Evolutionary conservation across 2,797 vertebrate genomes (phyloP).

Genomic region (Sebastes ruberrimus): DNA sequence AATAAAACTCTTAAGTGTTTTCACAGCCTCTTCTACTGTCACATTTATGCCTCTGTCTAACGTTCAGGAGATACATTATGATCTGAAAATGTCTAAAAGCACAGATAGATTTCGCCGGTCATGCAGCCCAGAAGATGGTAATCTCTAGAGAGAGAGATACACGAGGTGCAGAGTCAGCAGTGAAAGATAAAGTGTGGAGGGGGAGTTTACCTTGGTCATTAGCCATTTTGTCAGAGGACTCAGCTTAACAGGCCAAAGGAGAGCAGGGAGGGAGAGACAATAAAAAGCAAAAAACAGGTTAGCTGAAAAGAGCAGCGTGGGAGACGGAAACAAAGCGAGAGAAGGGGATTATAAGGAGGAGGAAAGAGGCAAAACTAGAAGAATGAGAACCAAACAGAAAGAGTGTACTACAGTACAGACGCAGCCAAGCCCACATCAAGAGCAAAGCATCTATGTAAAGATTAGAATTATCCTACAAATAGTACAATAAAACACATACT

Average conservation of each 20-base stretch:
- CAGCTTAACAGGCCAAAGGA: slow-evolving; percentile 93
- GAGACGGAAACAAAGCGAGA: slow-evolving; percentile 45
- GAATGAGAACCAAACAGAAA: slow-evolving; percentile 31
- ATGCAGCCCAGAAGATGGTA: slow-evolving; percentile 46
- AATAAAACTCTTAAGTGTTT: background rate
- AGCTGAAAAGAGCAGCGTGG: slow-evolving; percentile 71
- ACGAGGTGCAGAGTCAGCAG: slow-evolving; percentile 48
- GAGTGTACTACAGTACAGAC: slow-evolving; percentile 7
- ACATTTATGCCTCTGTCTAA: slow-evolving; percentile 1
- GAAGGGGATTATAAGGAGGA: slow-evolving; percentile 18
- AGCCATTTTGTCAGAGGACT: slow-evolving; percentile 99
- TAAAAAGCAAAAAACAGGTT: slow-evolving; percentile 85
- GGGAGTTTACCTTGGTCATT: slow-evolving; percentile 99
- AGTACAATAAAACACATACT: background rate
- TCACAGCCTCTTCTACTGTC: background rate
- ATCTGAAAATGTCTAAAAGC: slow-evolving; percentile 4
- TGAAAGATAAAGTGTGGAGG: slow-evolving; percentile 66
- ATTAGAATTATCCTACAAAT: background rate
- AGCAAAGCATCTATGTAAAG: slow-evolving; percentile 34
- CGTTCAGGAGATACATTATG: background rate
- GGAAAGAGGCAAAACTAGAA: slow-evolving; percentile 19
- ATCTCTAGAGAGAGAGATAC: slow-evolving; percentile 31
- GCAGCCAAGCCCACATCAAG: slow-evolving; percentile 25
- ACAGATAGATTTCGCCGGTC: slow-evolving; percentile 16
- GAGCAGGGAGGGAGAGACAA: slow-evolving; percentile 85